Evolutionary conservation across 1,140 invertebrate genomes (phyloP).

Genomic region (Nixonia krombeini): DNA sequence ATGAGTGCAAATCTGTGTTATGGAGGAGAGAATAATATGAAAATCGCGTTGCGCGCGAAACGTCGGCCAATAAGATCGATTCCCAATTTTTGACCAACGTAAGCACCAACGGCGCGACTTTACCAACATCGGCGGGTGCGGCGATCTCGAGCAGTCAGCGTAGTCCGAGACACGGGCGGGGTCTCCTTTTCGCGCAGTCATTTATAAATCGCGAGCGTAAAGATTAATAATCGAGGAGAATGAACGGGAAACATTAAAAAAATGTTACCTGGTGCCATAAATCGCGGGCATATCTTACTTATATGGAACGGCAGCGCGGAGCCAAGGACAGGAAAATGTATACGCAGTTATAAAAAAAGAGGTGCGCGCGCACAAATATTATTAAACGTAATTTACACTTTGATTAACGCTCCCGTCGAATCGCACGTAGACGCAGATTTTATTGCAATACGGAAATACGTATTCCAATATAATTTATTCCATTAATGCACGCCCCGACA

Average conservation of each 20-base stretch:
- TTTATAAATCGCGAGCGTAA: too few species aligned
- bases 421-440: slow-evolving; percentile 40
- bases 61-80: too few species aligned
- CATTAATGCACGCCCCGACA: slow-evolving; percentile 48
- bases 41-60: too few species aligned
- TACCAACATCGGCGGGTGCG: too few species aligned
- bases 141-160: too few species aligned
- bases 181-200: too few species aligned
- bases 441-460: too few species aligned
- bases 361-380: slow-evolving; percentile 17
- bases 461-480: slow-evolving; percentile 48
- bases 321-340: slow-evolving; percentile 11
- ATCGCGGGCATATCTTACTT: background rate
- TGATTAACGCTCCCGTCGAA: slow-evolving; percentile 37
- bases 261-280: background rate
- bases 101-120: too few species aligned
- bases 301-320: slow-evolving; percentile 18
- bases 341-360: slow-evolving; percentile 20
- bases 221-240: background rate
- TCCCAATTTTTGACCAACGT: too few species aligned
- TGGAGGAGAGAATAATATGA: too few species aligned
- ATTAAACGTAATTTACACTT: slow-evolving; percentile 40
- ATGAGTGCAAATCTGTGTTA: too few species aligned
- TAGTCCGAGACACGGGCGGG: too few species aligned
- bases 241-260: background rate